These are phyloP conservation scores for Trissonchulus sp. DNA, from an alignment of 2,888 invertebrate genomes.

Conservation along the genomic window DNA sequence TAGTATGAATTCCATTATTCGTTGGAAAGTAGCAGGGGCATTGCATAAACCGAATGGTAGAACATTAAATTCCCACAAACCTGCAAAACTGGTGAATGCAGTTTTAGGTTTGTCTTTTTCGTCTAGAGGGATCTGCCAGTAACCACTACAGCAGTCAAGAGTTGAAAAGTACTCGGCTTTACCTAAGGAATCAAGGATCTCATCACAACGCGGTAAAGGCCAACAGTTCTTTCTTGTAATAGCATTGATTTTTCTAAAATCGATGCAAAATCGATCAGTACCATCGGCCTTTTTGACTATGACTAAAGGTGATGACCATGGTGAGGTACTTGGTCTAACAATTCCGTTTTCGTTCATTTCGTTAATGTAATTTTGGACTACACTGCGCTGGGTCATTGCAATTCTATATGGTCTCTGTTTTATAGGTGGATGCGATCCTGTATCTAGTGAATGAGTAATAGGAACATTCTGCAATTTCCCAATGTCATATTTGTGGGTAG, in stretches of 20 bases:
- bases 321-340: not conserved
- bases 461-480: too few species aligned
- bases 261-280: not conserved
- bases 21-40: slow-evolving; percentile 14
- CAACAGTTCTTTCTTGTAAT: not conserved
- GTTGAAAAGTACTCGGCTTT: not conserved
- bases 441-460: too few species aligned
- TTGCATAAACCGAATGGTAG: not conserved
- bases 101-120: not conserved
- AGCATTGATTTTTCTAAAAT: not conserved
- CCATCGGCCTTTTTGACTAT: not conserved
- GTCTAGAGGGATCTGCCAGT: not conserved
- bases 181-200: not conserved
- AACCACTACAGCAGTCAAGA: not conserved
- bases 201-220: not conserved
- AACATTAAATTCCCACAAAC: not conserved
- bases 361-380: not conserved
- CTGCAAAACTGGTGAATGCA: not conserved
- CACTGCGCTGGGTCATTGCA: not conserved
- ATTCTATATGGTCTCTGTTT: not conserved
- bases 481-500: too few species aligned
- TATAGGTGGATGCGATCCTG: not conserved
- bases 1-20: not conserved
- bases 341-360: not conserved
- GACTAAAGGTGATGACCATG: not conserved